Conservation (phyloP, 2,113 vertebrate species). For the Myotis lucifugus region DNA sequence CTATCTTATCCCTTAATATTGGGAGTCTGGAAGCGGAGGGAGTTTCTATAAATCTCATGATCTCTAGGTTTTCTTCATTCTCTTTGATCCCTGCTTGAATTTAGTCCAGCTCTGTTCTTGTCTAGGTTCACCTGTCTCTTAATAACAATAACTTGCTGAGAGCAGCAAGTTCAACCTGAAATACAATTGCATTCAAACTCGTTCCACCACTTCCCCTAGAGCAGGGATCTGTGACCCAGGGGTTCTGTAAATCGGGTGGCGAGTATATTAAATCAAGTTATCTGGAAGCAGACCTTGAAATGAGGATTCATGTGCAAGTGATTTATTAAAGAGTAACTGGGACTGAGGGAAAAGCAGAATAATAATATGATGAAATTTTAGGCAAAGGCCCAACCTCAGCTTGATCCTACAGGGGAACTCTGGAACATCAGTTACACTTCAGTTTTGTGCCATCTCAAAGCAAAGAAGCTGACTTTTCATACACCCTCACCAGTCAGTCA, state of each 20-base stretch:
- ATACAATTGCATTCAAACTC: not conserved
- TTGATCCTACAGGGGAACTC: not conserved
- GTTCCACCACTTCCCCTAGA: not conserved
- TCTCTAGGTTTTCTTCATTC: not conserved
- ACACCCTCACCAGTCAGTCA: not conserved
- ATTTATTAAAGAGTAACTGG: not conserved
- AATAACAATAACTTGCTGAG: not conserved
- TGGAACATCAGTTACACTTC: not conserved
- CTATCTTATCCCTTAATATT: not conserved
- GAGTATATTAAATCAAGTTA: not conserved
- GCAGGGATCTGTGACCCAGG: not conserved
- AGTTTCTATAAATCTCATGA: not conserved
- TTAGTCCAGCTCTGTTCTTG: not conserved
- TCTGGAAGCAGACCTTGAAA: not conserved
- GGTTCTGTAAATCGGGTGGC: not conserved
- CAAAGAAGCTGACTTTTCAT: not conserved
- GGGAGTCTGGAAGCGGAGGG: not conserved
- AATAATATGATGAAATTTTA: not conserved
- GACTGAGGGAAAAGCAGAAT: not conserved
- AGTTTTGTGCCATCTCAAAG: not conserved
- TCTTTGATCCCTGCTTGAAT: constrained; percentile 1
- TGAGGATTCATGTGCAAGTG: not conserved
- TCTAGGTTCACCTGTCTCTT: not conserved
- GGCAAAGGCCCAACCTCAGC: not conserved
- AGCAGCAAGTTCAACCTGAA: not conserved